Percentiles rank a stretch among this genome's conserved stretches.
Conservation (phyloP, 2,888 invertebrate genomes). For the Terebella lapidaria region DNA sequence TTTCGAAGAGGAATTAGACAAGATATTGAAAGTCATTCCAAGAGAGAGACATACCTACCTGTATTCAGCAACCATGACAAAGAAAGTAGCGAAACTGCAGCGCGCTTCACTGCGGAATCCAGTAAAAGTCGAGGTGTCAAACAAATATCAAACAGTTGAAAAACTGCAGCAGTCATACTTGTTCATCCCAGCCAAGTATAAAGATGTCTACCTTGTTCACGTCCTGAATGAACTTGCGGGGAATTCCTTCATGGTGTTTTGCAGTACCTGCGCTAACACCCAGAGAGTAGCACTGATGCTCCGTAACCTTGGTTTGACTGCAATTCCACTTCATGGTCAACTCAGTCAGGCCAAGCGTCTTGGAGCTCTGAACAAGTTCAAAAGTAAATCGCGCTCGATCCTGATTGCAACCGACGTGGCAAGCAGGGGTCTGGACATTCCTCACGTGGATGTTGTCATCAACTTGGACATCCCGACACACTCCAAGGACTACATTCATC, state of each 20-base stretch:
- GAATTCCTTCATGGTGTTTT: conserved; percentile 95
- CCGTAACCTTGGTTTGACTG: conserved; percentile 83
- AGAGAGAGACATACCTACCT: conserved; percentile 84
- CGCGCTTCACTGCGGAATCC: conserved; percentile 90
- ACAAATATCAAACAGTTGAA: conserved; percentile 96
- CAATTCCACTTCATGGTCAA: conserved; percentile 97
- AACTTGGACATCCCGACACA: conserved; percentile 98
- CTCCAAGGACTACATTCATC: conserved; percentile 97
- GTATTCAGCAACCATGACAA: conserved; percentile 99
- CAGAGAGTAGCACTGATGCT: conserved; percentile 82
- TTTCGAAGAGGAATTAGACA: conserved; percentile 95
- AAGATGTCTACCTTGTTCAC: conserved; percentile 95
- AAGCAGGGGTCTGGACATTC: conserved; percentile 95
- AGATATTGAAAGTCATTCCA: conserved; percentile 87
- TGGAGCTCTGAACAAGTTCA: conserved; percentile 93
- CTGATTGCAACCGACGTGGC: conserved; percentile 98
- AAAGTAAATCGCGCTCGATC: conserved; percentile 85
- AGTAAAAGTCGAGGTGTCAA: conserved; percentile 89
- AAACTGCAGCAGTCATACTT: conserved; percentile 90
- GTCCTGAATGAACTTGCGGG: conserved; percentile 91
- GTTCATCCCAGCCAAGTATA: conserved; percentile 92
- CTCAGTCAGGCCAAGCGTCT: conserved; percentile 96
- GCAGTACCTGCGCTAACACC: conserved; percentile 88
- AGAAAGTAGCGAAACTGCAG: conserved; percentile 77
- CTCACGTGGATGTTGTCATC: conserved; percentile 95